Evolutionary conservation across 2,113 vertebrate genomes (phyloP), one percentile per base, ranked within the genome.

Genomic region (Columbina picui): DNA sequence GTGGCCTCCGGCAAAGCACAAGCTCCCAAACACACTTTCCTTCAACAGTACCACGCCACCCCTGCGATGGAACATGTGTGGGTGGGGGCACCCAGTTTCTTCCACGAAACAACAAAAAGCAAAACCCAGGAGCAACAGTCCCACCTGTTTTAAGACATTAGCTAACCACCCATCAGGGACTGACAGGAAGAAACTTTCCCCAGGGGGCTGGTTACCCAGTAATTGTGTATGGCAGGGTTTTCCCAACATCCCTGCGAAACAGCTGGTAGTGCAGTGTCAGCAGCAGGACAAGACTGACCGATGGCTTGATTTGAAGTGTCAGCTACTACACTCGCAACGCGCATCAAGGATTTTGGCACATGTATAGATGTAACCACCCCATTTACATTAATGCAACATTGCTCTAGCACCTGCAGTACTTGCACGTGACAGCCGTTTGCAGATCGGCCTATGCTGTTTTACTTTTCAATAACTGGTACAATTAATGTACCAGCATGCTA

Each of bases 31-130:
- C 3, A 2, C 12, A 36, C 4, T 9, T 47, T 78, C 52, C 63
- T 45, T 45, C 1, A 4, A 27, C 15, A 55, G 21, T 2, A 45
- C 32, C 0, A 0, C 34, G 9, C 25, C 34, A 27, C 25, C 11
- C 23, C 19, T 6, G 68, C 0, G 30, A 32, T 34, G 14, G 25
- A 79, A 19, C 9, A 6, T 2, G 1, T 3, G 8, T 7, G 49
- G 21, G 12, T 69, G 38, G 3, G 23, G 13, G 14, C 14, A 68
- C 20, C 8, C 1, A 4, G 7, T n/a, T 64, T n/a, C 39, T 36
- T 29, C 53, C 22, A 41, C 43, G 34, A 45, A 81, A 67, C 45
- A 38, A 61, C 15, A n/a, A n/a, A 71, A 78, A 30, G 23, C 19
- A 39, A 80, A 78, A 39, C 27, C 22, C 45, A 70, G 32, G 34